phyloP scores from a whole-genome alignment of 2,113 vertebrate species.

The Hymenochirus boettgeri region DNA sequence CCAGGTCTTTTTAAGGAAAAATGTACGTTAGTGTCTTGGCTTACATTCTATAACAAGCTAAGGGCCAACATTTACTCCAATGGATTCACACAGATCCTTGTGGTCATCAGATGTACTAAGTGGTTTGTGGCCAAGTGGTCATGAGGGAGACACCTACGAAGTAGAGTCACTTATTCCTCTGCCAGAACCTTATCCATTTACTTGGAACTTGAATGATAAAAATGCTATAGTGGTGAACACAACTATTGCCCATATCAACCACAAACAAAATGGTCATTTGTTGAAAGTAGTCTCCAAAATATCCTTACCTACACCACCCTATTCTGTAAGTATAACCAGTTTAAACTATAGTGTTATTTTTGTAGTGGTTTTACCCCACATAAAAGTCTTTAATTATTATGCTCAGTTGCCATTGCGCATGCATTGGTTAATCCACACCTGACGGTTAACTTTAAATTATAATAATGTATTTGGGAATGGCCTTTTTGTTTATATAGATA shows the following conservation, averaged over 20 bases:
- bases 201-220: slow-evolving; percentile 71
- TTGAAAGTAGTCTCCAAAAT: slow-evolving; percentile 93
- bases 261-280: slow-evolving; percentile 76
- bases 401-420: too few relatives aligned
- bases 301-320: slow-evolving; percentile 91
- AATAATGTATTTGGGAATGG: too few relatives aligned
- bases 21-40: background rate
- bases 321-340: slow-evolving; percentile 85
- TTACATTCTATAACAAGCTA: background rate
- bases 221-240: slow-evolving; percentile 89
- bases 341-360: too few relatives aligned
- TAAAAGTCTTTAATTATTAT: too few relatives aligned
- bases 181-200: slow-evolving; percentile 80
- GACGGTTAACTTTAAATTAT: too few relatives aligned
- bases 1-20: background rate
- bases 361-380: too few relatives aligned
- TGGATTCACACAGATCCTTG: slow-evolving; percentile 84
- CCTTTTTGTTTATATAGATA: too few relatives aligned
- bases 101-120: slow-evolving; percentile 66
- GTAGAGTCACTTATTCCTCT: slow-evolving; percentile 90
- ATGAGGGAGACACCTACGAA: slow-evolving; percentile 83
- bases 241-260: slow-evolving; percentile 80
- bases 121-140: slow-evolving; percentile 63
- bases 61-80: slow-evolving; percentile 46
- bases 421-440: too few relatives aligned